Conservation (phyloP, 2,888 invertebrate genomes). For the Trimorus sp. region DNA sequence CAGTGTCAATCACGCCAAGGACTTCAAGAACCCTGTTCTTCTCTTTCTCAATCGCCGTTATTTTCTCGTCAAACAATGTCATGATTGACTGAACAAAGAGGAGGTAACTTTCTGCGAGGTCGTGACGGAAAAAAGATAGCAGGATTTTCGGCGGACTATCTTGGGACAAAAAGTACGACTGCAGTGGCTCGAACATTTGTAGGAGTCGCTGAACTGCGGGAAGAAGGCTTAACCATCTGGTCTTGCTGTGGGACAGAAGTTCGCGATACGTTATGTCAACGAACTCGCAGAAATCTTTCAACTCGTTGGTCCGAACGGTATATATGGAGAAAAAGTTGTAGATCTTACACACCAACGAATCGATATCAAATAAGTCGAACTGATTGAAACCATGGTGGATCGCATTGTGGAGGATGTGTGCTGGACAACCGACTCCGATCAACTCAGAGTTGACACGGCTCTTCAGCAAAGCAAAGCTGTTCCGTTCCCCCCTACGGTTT, state of each 20-base stretch:
- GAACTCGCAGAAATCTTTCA: too few relatives aligned
- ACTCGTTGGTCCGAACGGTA: too few relatives aligned
- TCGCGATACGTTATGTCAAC: slow-evolving; percentile 61
- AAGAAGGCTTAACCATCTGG: too few relatives aligned
- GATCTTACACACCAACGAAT: slow-evolving; percentile 65
- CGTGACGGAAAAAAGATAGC: slow-evolving; percentile 63
- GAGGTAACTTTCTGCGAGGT: slow-evolving; percentile 62
- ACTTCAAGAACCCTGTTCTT: slow-evolving; percentile 54
- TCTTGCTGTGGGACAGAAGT: slow-evolving; percentile 21
- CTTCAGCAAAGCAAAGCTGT: slow-evolving; percentile 69
- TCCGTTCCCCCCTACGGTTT: slow-evolving; percentile 21
- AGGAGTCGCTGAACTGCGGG: too few relatives aligned
- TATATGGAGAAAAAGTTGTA: slow-evolving; percentile 67
- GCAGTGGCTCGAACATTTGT: too few relatives aligned
- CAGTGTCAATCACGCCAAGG: slow-evolving; percentile 16
- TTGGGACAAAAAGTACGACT: slow-evolving; percentile 74
- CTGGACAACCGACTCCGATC: slow-evolving; percentile 70
- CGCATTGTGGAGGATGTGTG: slow-evolving; percentile 70
- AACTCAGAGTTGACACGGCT: slow-evolving; percentile 61
- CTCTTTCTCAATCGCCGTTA: slow-evolving; percentile 61
- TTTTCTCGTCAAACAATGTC: slow-evolving; percentile 61
- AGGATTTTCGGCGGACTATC: slow-evolving; percentile 70
- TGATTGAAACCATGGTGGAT: slow-evolving; percentile 66
- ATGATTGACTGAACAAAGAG: slow-evolving; percentile 64
- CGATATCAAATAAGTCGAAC: slow-evolving; percentile 65